Percentiles rank a stretch among this genome's conserved stretches.
These are phyloP conservation scores for Dinothrombium tinctorium DNA, from an alignment of 1,140 invertebrate species.

Conservation along the genomic window DNA sequence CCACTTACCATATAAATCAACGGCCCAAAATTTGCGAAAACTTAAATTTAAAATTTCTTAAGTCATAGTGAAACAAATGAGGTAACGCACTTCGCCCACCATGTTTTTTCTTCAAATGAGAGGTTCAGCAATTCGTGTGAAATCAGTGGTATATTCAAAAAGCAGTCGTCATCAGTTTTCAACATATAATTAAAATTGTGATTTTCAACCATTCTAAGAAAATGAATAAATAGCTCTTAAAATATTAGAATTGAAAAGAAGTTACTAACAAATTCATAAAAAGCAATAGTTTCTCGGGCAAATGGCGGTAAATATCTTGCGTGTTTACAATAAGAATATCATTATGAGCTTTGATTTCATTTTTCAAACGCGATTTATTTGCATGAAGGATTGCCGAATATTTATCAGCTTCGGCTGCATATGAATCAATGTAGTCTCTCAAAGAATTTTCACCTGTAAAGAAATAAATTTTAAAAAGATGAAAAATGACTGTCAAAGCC, in stretches of 20 bases:
- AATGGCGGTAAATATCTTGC: conserved; percentile 13
- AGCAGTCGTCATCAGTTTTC: conserved; percentile 15
- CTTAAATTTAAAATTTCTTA: conserved; percentile 6
- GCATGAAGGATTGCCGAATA: too few species aligned
- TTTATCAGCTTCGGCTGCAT: conserved; percentile 1
- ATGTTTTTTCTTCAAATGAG: not conserved
- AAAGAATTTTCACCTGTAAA: not conserved
- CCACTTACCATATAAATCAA: conserved; percentile 17
- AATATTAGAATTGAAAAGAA: not conserved
- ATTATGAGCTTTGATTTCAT: conserved; percentile 3
- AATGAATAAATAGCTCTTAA: not conserved
- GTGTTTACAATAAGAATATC: conserved; percentile 13
- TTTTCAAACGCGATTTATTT: too few species aligned
- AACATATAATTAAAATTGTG: conserved; percentile 9
- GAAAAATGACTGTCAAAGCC: not conserved
- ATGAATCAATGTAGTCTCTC: not conserved
- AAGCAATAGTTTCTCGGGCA: conserved; percentile 12
- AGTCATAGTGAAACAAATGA: not conserved
- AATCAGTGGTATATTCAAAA: conserved; percentile 10
- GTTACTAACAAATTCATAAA: conserved; percentile 8
- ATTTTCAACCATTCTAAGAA: conserved; percentile 1
- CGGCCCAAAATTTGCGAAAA: conserved; percentile 13
- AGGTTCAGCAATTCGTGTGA: conserved; percentile 3
- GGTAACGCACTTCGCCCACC: conserved; percentile 13
- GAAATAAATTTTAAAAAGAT: not conserved